Conservation (phyloP, 2,888 invertebrate species). For the Lissonota sp. region DNA sequence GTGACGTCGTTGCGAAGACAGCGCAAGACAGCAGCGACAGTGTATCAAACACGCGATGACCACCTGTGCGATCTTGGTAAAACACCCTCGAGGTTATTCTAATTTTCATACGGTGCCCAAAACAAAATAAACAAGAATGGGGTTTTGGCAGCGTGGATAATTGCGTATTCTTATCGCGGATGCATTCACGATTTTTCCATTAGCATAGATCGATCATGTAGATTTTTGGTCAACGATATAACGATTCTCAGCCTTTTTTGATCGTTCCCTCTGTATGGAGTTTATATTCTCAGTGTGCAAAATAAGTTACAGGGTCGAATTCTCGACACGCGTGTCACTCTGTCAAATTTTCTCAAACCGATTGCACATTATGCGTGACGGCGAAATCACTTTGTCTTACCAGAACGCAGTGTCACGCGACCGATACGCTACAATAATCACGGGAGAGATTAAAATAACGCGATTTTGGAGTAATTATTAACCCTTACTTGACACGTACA, state of each 20-base stretch:
- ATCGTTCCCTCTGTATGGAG: slow-evolving; percentile 61
- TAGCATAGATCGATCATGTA: slow-evolving; percentile 81
- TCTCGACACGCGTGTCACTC: slow-evolving; percentile 61
- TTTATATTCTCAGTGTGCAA: slow-evolving; percentile 10
- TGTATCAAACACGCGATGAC: slow-evolving; percentile 73
- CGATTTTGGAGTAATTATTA: no score
- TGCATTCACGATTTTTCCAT: slow-evolving; percentile 79
- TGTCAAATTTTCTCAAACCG: neutral
- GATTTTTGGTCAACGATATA: slow-evolving; percentile 71
- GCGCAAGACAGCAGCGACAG: slow-evolving; percentile 14
- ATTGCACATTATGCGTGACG: neutral
- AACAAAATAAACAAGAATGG: neutral
- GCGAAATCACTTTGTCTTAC: neutral
- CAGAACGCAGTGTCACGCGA: no score
- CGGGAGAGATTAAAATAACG: no score
- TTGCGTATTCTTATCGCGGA: slow-evolving; percentile 72
- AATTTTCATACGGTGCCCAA: slow-evolving; percentile 69
- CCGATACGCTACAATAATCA: no score
- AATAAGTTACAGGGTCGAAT: slow-evolving; percentile 71
- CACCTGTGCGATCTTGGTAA: slow-evolving; percentile 77
- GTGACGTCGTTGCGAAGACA: slow-evolving; percentile 42
- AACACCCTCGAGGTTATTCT: slow-evolving; percentile 66
- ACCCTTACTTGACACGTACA: no score
- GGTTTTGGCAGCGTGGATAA: slow-evolving; percentile 72
- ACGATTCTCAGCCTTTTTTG: slow-evolving; percentile 38